A percentile compares a stretch with the other conserved stretches of the same genome.
Conservation (phyloP, 2,113 vertebrate species). For the Atherinomorus stipes region DNA sequence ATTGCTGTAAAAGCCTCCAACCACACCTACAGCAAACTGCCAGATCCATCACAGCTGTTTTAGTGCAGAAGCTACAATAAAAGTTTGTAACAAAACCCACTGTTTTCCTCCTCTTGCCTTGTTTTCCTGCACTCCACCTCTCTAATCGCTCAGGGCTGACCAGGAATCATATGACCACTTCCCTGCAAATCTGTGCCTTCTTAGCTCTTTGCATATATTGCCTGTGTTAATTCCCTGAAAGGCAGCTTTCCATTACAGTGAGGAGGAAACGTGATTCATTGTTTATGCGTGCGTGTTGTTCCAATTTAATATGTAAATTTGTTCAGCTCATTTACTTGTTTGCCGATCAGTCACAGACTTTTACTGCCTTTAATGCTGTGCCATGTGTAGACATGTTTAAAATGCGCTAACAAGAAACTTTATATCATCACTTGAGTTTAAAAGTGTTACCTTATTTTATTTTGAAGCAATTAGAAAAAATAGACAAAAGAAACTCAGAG, state of each 20-base stretch:
- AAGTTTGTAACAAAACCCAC: conserved; percentile 5
- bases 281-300: background rate
- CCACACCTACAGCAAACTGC: background rate
- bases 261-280: background rate
- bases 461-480: background rate
- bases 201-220: conserved; percentile 13
- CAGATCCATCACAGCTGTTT: conserved; percentile 22
- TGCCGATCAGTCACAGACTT: too few species aligned
- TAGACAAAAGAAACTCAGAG: background rate
- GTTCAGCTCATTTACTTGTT: conserved; percentile 14
- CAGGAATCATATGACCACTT: conserved; percentile 72
- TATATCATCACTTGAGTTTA: background rate
- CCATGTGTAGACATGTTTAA: background rate
- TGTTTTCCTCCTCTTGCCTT: conserved; percentile 7
- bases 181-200: conserved; percentile 35
- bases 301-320: background rate
- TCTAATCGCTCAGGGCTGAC: conserved; percentile 68
- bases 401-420: background rate
- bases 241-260: conserved; percentile 10
- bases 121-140: conserved; percentile 21
- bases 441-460: background rate
- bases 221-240: conserved; percentile 42
- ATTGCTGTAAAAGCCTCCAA: conserved; percentile 18
- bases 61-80: background rate
- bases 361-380: background rate